These are phyloP conservation scores for Enteromius trimaculatus DNA, from an alignment of 2,797 vertebrate genomes.

Conservation along the genomic window DNA sequence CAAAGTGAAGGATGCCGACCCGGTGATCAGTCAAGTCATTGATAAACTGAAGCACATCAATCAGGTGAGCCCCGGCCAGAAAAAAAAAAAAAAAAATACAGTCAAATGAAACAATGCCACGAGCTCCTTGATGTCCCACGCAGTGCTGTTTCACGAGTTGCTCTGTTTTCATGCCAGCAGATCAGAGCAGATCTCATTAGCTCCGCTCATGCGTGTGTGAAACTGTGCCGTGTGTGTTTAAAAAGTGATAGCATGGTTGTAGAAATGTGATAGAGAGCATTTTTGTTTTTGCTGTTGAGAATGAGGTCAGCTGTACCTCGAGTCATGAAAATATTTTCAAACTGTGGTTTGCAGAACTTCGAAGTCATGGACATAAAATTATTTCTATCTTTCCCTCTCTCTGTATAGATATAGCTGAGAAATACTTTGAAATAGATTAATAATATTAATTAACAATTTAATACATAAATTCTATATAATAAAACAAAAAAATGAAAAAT, in stretches of 20 bases:
- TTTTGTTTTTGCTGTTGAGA: background rate
- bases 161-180: too few species aligned
- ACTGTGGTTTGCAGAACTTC: background rate
- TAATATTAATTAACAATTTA: too few species aligned
- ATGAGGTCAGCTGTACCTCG: background rate
- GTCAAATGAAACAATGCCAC: background rate
- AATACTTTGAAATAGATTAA: too few species aligned
- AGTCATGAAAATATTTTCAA: background rate
- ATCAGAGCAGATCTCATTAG: constrained; percentile 5
- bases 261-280: background rate
- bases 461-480: too few species aligned
- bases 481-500: too few species aligned
- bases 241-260: background rate
- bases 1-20: constrained; percentile 85
- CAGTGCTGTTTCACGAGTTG: background rate
- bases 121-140: constrained; percentile 2
- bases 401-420: too few species aligned
- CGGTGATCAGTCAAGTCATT: constrained; percentile 86
- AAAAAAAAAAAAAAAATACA: background rate
- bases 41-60: constrained; percentile 92
- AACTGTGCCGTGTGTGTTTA: background rate
- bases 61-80: constrained; percentile 79
- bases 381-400: too few species aligned
- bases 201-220: background rate
- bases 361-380: too few species aligned